Base-by-base conservation (phyloP, 2,797 vertebrate species). In the Peromyscus attwateri region DNA sequence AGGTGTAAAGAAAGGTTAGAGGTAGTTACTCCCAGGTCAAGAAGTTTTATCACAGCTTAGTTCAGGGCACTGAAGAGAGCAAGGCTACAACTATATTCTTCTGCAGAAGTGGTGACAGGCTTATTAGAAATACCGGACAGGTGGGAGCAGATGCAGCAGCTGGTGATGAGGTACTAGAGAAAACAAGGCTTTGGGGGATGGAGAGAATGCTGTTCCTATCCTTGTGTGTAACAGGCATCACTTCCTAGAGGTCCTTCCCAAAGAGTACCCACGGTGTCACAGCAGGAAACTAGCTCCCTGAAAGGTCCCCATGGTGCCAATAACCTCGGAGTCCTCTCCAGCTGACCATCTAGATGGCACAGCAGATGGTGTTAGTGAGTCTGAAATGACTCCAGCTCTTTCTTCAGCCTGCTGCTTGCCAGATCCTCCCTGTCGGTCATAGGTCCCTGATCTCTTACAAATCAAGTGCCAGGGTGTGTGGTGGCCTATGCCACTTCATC, bases 261-360 rank as follows among this genome's bases (percentile, higher is more conserved):
- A 31, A 95, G 52, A 84, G 81, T 9, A 21, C 34, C 46, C 34
- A 87, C n/a, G 0, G 0, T 70, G 14, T n/a, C 91, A 89, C 62
- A 95, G 68, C 73, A 88, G 70, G 92, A 66, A 73, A 91, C 92
- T 85, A 68, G 83, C 37, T 89, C 79, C 81, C 49, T 94, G 64
- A 91, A 95, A 87, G 21, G 68, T 94, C 85, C 87, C 91, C 6
- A 0, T 40, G 92, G 95, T 94, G 70, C 94, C 87, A 57, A 6
- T 95, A 97, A 97, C 92, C 87, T 95, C 84, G 46, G 84, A 91
- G 89, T 92, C 87, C 95, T 95, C 97, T 95, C 80, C 92, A 89
- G 79, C 73, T 52, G 85, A 94, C 91, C 85, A 71, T 19, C 17
- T 83, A 52, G 81, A 85, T 88, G 64, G 73, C 27, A 3, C 2